phyloP scores from a whole-genome alignment of 2,888 invertebrate genomes.

The Ormyrus rosae region DNA sequence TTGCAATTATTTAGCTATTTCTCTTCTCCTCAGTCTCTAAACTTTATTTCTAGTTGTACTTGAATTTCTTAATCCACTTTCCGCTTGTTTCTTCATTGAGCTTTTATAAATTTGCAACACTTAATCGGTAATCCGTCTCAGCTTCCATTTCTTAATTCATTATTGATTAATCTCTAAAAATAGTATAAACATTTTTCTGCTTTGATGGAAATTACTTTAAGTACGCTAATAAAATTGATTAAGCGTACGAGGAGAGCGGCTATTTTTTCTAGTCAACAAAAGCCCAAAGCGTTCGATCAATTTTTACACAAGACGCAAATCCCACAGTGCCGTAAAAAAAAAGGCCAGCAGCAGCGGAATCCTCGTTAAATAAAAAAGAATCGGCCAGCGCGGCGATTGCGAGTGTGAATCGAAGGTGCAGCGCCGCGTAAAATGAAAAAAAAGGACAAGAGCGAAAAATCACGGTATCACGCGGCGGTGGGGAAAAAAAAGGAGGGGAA shows the following conservation, averaged over 20 bases:
- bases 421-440: no score
- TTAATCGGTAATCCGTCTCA: neutral
- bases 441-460: neutral
- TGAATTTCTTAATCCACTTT: conserved; percentile 5
- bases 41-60: conserved; percentile 13
- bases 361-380: neutral
- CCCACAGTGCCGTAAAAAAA: neutral
- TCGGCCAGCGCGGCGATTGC: neutral
- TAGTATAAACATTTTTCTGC: no score
- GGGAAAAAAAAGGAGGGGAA: neutral
- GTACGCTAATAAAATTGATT: no score
- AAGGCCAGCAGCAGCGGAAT: neutral
- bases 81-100: conserved; percentile 15
- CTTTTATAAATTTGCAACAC: conserved; percentile 14
- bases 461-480: neutral
- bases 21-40: conserved; percentile 4
- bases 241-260: no score
- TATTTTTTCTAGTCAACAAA: no score
- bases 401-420: neutral
- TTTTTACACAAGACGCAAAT: neutral
- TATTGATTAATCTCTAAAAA: no score
- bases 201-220: no score
- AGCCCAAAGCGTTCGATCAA: no score
- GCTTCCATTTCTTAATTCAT: no score
- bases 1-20: conserved; percentile 27